Evolutionary conservation across 1,140 invertebrate genomes (phyloP), one percentile per base, ranked within the genome.

Genomic region (Antheraea pernyi): DNA sequence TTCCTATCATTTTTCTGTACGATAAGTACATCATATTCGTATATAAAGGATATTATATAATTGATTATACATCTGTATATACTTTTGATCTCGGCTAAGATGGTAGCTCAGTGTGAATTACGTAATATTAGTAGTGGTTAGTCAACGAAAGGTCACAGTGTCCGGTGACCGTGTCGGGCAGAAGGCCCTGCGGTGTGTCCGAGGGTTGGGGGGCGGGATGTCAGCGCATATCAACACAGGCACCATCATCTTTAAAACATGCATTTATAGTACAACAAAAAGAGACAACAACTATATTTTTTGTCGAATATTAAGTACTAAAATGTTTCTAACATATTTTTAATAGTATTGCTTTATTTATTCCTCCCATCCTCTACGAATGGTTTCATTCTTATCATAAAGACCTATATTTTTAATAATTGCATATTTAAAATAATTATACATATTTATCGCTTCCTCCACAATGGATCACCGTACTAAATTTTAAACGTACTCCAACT

Each of bases 61-160:
- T 22, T 36, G 13, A 4, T 30, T 19, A 61, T 18, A 60, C 19
- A 22, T 8, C 0, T 60, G 8, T 60, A 60, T 1, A 60, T 60
- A 60, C 19, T 61, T 53, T 53, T 53, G 16, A 53, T 53, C 46
- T 53, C 46, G 2, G 16, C 39, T 18, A 48, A 22, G 64, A 65
- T 11, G 64, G 18, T 42, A 42, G 11, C 39, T 48, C 59, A 74
- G 71, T 69, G 68, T 79, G 70, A 74, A 77, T 86, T 83, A 83
- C 81, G 80, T 85, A 83, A 89, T 76, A 65, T 74, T 69, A 73
- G 73, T 74, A 62, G 77, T 69, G 37, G 76, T 81, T 84, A 81
- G 82, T 84, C 73, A 76, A 80, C 77, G 69, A 88, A 84, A 89
- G 88, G 88, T 89, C 88, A 86, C 79, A 76, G 83, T 88, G 86